phyloP scores from a whole-genome alignment of 2,888 invertebrate species.

The Nemapogon koenigi region DNA sequence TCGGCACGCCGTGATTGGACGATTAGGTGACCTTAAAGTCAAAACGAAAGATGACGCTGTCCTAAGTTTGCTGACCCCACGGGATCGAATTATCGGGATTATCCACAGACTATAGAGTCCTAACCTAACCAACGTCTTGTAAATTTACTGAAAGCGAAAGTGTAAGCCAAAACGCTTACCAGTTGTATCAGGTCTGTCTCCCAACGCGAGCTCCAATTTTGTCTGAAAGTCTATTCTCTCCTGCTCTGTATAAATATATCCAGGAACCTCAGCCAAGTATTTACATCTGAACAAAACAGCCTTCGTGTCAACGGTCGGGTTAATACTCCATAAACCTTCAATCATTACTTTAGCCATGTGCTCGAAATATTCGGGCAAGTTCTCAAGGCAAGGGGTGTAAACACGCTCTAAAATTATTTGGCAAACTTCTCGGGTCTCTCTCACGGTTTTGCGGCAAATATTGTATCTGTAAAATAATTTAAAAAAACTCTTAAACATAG shows the following conservation, averaged over 20 bases:
- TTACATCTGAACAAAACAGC: slow-evolving; percentile 62
- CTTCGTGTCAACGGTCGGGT: slow-evolving; percentile 64
- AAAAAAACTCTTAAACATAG: too few species aligned
- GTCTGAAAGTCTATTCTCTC: slow-evolving; percentile 33
- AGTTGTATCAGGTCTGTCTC: slow-evolving; percentile 30
- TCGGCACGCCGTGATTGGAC: too few species aligned
- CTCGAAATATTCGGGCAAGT: slow-evolving; percentile 68
- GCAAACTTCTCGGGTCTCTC: slow-evolving; percentile 69
- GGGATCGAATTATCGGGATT: too few species aligned
- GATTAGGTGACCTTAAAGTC: too few species aligned
- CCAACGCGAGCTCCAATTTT: slow-evolving; percentile 27
- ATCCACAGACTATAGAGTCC: too few species aligned
- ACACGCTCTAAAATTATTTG: slow-evolving; percentile 64
- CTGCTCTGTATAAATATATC: slow-evolving; percentile 52
- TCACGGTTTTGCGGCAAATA: slow-evolving; percentile 68
- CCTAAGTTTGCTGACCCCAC: too few species aligned
- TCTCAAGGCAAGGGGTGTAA: slow-evolving; percentile 66
- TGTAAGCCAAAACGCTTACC: slow-evolving; percentile 24
- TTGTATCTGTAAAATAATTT: slow-evolving; percentile 73
- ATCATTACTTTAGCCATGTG: slow-evolving; percentile 68
- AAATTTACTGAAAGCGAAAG: too few species aligned
- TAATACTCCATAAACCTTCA: slow-evolving; percentile 72
- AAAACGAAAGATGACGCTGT: too few species aligned
- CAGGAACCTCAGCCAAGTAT: slow-evolving; percentile 61
- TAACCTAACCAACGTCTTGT: too few species aligned